Evolutionary conservation across 2,113 vertebrate genomes (phyloP), one percentile per base, ranked within the genome.

Genomic region (Pseudolaguvia tuberculata): DNA sequence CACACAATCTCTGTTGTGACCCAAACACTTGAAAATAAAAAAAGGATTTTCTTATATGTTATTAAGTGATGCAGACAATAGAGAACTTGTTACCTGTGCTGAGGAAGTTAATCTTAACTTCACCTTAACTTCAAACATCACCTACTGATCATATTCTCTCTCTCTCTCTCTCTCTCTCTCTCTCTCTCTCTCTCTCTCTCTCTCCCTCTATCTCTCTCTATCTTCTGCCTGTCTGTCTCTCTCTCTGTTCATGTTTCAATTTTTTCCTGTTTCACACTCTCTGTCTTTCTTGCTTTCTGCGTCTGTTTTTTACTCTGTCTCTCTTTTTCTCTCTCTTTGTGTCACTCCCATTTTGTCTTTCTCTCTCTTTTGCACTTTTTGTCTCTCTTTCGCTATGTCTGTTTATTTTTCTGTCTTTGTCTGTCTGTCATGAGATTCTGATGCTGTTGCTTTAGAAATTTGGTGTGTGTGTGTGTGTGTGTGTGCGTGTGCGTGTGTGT

Each of bases 21-120:
- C 15, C 63, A 62, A 68, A 23, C 53, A 61, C 61, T 13, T 27
- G 12, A 50, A 62, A 56, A 39, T 13, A 25, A 12, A 58, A 70
- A 58, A 72, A 50, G 11, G 20, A 23, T 47, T 57, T 39, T 76
- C 50, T 52, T 17, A 63, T 74, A 63, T 63, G 47, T 61, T 29
- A 42, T 58, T 66, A 65, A 52, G 59, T 56, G 61, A 39, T 72
- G 68, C 77, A 68, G 62, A 79, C 39, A 47, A 25, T n/a, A 48
- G 11, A 45, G 23, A 25, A 59, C 50, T 80, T 17, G 10, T 67
- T 53, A 62, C 55, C 18, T 70, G 72, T 53, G 63, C 77, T 79
- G 51, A 74, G 65, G 31, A n/a, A n/a, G n/a, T 3, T 35, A 70
- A 70, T 73, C 42, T 25, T 56, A 70, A 55, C 55, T 47, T 27